Conservation (phyloP, 2,113 vertebrate species). For the Pongo pygmaeus region DNA sequence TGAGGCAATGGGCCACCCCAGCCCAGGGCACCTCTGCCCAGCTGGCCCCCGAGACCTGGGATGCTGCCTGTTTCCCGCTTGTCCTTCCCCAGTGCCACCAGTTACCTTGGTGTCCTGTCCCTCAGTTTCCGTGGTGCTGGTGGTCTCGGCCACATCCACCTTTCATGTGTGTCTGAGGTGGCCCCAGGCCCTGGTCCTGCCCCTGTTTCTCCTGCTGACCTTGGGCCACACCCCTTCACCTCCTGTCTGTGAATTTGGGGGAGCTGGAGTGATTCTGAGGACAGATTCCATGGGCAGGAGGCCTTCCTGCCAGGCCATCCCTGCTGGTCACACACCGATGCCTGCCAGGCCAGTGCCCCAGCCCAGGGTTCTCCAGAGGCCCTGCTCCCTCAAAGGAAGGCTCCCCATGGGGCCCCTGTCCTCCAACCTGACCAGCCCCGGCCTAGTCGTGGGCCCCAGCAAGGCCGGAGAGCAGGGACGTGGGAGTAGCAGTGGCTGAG, state of each 20-base stretch:
- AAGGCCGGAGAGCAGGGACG: not conserved
- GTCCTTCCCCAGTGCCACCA: not conserved
- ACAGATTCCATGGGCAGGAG: rapidly evolving
- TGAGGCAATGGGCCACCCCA: rapidly evolving
- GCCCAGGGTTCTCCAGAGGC: not conserved
- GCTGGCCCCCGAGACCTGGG: rapidly evolving
- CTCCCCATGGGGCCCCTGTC: not conserved
- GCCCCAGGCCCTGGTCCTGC: not conserved
- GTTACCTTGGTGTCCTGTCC: not conserved
- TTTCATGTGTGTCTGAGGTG: not conserved
- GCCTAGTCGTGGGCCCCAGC: not conserved
- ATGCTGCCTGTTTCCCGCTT: not conserved
- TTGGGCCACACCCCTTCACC: not conserved
- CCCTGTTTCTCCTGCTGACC: not conserved
- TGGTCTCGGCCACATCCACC: not conserved
- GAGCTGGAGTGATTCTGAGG: not conserved
- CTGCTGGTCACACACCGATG: not conserved
- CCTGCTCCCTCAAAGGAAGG: not conserved
- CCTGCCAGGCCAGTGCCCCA: rapidly evolving
- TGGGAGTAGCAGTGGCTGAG: not conserved
- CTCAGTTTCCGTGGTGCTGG: not conserved
- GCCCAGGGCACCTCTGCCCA: not conserved
- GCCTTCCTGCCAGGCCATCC: not conserved
- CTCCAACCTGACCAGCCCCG: too few relatives aligned
- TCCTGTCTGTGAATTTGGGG: too few relatives aligned